These are phyloP conservation scores for Sternotherus odoratus DNA, from an alignment of 2,797 vertebrate species.

Conservation along the genomic window DNA sequence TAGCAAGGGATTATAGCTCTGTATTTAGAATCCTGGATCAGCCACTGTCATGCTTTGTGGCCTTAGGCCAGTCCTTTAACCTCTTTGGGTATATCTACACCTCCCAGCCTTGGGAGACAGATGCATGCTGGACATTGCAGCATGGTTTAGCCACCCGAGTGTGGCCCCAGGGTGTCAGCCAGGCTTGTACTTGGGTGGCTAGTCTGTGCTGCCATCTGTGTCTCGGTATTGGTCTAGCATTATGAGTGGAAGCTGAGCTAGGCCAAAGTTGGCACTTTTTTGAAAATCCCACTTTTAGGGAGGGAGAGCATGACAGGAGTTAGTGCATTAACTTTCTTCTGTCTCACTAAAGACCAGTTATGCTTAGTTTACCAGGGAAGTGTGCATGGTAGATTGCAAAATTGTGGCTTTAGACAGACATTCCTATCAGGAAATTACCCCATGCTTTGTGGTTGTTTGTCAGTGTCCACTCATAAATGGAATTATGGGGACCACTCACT, in stretches of 20 bases:
- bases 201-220: background rate
- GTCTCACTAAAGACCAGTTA: background rate
- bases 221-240: background rate
- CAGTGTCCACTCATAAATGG: background rate
- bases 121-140: background rate
- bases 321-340: background rate
- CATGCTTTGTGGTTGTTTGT: accelerated
- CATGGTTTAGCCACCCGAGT: background rate
- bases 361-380: accelerated
- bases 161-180: background rate
- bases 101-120: background rate
- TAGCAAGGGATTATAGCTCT: background rate
- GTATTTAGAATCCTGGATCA: conserved; percentile 11
- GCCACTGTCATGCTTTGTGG: background rate
- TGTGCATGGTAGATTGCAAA: background rate
- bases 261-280: background rate
- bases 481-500: background rate
- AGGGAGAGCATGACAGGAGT: background rate
- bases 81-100: background rate
- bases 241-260: background rate
- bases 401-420: background rate
- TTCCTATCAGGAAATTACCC: background rate
- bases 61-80: conserved; percentile 33
- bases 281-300: background rate
- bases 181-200: background rate